Conservation (phyloP, 2,797 vertebrate species). For the Sardinella longiceps region DNA sequence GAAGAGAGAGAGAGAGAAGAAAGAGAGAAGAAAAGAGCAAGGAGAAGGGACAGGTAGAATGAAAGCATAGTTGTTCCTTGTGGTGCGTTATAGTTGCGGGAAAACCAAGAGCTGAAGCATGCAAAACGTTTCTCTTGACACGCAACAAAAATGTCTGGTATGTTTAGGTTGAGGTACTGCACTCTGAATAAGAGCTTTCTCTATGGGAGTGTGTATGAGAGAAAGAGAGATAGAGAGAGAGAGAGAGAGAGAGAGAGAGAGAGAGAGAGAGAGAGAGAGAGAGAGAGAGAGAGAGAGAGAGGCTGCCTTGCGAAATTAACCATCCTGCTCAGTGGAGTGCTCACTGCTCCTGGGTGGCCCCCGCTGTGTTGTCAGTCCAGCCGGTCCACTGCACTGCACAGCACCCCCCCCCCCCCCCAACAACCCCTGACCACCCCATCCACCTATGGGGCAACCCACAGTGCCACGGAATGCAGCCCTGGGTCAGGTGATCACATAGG, state of each 20-base stretch:
- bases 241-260: background rate
- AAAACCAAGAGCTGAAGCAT: background rate
- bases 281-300: background rate
- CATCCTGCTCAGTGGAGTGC: slow-evolving; percentile 30
- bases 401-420: slow-evolving; percentile 35
- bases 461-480: background rate
- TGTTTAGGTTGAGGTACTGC: slow-evolving; percentile 27
- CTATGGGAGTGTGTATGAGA: background rate
- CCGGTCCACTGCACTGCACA: slow-evolving; percentile 29
- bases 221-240: slow-evolving; percentile 22
- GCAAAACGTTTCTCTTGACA: slow-evolving; percentile 17
- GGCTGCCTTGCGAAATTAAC: slow-evolving; percentile 33
- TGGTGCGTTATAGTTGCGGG: background rate
- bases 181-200: slow-evolving; percentile 6
- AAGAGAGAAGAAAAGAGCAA: slow-evolving; percentile 26
- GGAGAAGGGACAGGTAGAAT: background rate
- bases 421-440: slow-evolving; percentile 34
- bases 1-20: slow-evolving; percentile 44
- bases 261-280: slow-evolving; percentile 4
- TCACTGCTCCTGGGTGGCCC: slow-evolving; percentile 43
- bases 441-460: slow-evolving; percentile 4
- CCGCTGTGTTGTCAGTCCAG: slow-evolving; percentile 18
- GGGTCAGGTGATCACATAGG: slow-evolving; percentile 13
- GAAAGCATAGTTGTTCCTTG: background rate
- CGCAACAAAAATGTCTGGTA: slow-evolving; percentile 28